Evolutionary conservation across 2,797 vertebrate species (phyloP).

Genomic region (Chromobotia macracanthus): DNA sequence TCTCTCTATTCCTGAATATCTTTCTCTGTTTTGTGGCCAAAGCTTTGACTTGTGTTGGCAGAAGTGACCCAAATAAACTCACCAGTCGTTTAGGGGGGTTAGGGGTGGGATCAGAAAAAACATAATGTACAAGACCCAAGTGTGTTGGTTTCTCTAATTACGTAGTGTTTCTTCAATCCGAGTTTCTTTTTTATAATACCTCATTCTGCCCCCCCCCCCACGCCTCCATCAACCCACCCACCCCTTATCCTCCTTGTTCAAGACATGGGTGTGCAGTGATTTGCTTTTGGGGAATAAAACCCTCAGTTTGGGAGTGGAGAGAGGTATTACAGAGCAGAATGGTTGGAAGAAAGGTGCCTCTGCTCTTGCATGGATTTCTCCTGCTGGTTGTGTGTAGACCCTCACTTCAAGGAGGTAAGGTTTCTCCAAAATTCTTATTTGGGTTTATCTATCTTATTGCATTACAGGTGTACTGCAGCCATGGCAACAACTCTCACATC

Average conservation of each 20-base stretch:
- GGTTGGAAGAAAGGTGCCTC: conserved; percentile 82
- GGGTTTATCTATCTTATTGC: conserved; percentile 1
- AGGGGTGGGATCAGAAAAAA: conserved; percentile 26
- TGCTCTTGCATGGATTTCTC: conserved; percentile 82
- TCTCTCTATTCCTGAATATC: conserved; percentile 37
- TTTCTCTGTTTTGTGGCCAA: conserved; percentile 40
- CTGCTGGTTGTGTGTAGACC: conserved; percentile 84
- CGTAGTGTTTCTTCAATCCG: conserved; percentile 49
- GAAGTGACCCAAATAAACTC: conserved; percentile 47
- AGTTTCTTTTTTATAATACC: conserved; percentile 30
- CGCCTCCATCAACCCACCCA: conserved; percentile 25
- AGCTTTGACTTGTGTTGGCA: conserved; percentile 46
- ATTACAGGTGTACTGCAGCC: conserved; percentile 35
- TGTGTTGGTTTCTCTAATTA: conserved; percentile 53
- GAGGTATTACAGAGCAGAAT: conserved; percentile 90
- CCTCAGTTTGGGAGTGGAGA: conserved; percentile 77
- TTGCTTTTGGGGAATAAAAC: conserved; percentile 92
- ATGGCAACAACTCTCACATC: conserved; percentile 22
- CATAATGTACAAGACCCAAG: conserved; percentile 47
- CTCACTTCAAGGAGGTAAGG: conserved; percentile 93
- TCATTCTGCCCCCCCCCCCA: conserved; percentile 40
- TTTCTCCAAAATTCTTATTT: neutral
- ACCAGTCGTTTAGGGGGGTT: conserved; percentile 40
- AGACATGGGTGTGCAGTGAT: conserved; percentile 81
- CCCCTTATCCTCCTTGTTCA: conserved; percentile 68